Evolutionary conservation across 2,888 invertebrate species (phyloP), one percentile per base, ranked within the genome.

Genomic region (Omphaloscelis lunosa): DNA sequence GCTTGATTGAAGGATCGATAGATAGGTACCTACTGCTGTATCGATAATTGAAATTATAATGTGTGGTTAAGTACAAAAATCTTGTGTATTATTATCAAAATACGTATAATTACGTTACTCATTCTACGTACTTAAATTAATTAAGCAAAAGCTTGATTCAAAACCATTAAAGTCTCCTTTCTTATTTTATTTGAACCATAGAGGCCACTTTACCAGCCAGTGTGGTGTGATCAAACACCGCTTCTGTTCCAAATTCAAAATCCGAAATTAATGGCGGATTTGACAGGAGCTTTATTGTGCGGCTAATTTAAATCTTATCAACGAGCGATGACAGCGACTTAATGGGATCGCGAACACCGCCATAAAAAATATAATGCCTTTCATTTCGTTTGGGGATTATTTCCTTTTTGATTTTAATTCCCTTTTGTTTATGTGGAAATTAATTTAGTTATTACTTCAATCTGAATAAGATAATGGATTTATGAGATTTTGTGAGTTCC

Each of bases 261-360:
- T 94, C 94, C 90, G 90, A 93, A 94, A 96, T 96, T 96, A 96
- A 96, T 96, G 96, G 96, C 96, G 95, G 92, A 95, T 96, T 96
- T 96, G 96, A 96, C 96, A 96, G 96, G 94, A 95, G 95, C 95
- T 92, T 96, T 96, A 96, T 96, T 96, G 95, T 95, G 94, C 85
- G 94, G 93, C 95, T 96, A 96, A 96, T 96, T 96, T 96, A 96
- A 96, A 96, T 96, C 96, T 95, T 96, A 96, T 96, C 96, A 96
- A 94, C 93, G 90, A 88, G 93, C 95, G 96, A 96, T 96, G 96
- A 96, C 96, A 96, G 96, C 93, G 94, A 85, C 93, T 93, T 96
- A 96, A 96, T 96, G 96, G 96, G 94, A 95, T 96, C 93, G 92
- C 92, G 90, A 91, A 91, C 93, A 93, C 93, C 93, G 94, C 94